Evolutionary conservation across 2,888 invertebrate genomes (phyloP).

Genomic region (Psococerastis gibbosa): DNA sequence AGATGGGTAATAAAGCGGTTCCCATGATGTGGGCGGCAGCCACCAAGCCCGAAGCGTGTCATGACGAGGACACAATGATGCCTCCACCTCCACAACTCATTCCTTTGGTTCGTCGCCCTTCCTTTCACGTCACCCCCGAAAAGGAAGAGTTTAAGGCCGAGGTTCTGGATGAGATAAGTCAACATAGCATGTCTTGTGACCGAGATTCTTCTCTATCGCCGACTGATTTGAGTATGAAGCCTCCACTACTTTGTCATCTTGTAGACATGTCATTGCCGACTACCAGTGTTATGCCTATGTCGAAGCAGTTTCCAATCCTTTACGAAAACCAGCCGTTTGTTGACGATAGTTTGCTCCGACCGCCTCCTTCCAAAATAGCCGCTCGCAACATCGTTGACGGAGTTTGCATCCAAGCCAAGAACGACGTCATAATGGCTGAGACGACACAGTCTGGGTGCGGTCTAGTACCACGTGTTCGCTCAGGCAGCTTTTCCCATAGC

Average conservation of each 20-base stretch:
- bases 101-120: slow-evolving; percentile 3
- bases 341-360: slow-evolving; percentile 1
- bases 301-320: not conserved
- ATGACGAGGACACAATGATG: slow-evolving; percentile 7
- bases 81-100: slow-evolving; percentile 3
- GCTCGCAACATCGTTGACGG: not conserved
- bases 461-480: not conserved
- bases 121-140: not conserved
- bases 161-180: slow-evolving; percentile 4
- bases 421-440: too few species aligned
- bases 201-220: not conserved
- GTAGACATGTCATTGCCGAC: not conserved
- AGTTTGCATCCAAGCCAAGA: too few species aligned
- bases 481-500: slow-evolving; percentile 1
- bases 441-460: too few species aligned
- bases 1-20: not conserved
- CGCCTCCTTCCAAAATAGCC: slow-evolving; percentile 2
- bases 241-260: not conserved
- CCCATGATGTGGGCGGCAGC: slow-evolving; percentile 3
- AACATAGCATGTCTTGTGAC: not conserved
- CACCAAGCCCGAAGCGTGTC: slow-evolving; percentile 2
- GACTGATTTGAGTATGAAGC: slow-evolving; percentile 14
- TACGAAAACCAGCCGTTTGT: not conserved
- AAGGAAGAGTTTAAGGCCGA: slow-evolving; percentile 2
- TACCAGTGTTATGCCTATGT: not conserved